These are phyloP conservation scores for Catocala fraxini DNA, from an alignment of 2,888 invertebrate genomes.

Conservation along the genomic window DNA sequence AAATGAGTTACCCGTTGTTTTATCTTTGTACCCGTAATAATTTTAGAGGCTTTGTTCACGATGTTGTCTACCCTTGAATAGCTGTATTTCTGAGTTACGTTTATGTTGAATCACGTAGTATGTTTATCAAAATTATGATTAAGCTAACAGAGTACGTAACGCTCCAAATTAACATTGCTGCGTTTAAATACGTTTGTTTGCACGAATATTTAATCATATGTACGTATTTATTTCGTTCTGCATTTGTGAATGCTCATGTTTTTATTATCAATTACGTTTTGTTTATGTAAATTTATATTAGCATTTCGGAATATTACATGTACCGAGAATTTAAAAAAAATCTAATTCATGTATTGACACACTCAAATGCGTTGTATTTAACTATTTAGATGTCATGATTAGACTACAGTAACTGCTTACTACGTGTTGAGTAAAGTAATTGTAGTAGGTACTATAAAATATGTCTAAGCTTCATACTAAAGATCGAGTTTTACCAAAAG, in stretches of 20 bases:
- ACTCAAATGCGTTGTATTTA: too few species aligned
- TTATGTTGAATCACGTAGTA: constrained; percentile 28
- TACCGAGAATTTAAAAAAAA: too few species aligned
- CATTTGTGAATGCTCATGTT: not conserved
- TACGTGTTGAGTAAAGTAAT: too few species aligned
- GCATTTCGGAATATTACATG: too few species aligned
- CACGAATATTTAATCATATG: constrained; percentile 3
- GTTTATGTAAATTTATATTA: not conserved
- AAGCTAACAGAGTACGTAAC: constrained; percentile 35
- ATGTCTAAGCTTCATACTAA: too few species aligned
- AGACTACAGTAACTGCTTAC: too few species aligned
- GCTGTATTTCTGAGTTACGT: constrained; percentile 24
- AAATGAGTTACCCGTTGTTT: constrained; percentile 54
- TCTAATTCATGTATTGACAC: too few species aligned
- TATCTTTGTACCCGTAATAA: constrained; percentile 58
- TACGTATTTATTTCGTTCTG: constrained; percentile 23
- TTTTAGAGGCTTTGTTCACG: constrained; percentile 51
- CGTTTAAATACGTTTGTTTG: constrained; percentile 25
- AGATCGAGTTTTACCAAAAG: too few species aligned
- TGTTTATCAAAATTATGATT: constrained; percentile 46
- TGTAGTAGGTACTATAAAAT: too few species aligned
- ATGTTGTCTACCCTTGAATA: constrained; percentile 34
- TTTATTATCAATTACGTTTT: not conserved
- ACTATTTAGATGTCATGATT: too few species aligned
- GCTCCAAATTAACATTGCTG: constrained; percentile 33